Evolutionary conservation across 23 tunicate species (phyloP).

Genomic region (Trididemnum miniatum): DNA sequence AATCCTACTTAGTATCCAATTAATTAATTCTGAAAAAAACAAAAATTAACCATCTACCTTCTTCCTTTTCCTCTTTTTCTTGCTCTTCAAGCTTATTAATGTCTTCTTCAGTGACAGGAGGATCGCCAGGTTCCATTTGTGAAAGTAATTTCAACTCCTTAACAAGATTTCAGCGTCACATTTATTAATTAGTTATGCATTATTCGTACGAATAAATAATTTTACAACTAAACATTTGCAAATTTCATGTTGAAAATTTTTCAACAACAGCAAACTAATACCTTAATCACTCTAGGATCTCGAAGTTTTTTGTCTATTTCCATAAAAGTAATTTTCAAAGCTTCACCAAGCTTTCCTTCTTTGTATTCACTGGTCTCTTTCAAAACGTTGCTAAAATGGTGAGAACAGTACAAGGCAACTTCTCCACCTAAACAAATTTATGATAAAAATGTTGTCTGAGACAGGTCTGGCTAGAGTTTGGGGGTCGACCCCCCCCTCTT

Average conservation of each 20-base stretch:
- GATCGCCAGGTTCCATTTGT: constrained; percentile 67
- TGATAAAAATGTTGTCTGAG: not conserved
- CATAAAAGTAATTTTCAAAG: constrained; percentile 74
- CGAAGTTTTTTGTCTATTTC: constrained; percentile 60
- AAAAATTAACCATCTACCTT: too few relatives aligned
- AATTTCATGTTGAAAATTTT: too few relatives aligned
- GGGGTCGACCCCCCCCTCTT: too few relatives aligned
- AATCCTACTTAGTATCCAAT: too few relatives aligned
- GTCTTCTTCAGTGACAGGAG: constrained; percentile 74
- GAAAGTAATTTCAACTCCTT: constrained; percentile 75
- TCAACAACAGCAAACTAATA: too few relatives aligned
- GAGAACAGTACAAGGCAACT: constrained; percentile 82
- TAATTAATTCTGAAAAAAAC: too few relatives aligned
- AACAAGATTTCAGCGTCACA: too few relatives aligned
- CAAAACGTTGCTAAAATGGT: constrained; percentile 59
- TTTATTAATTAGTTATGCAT: too few relatives aligned
- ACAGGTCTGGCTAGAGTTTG: too few relatives aligned
- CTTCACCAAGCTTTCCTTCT: constrained; percentile 53
- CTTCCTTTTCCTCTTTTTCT: constrained; percentile 44
- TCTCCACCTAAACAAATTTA: constrained; percentile 61
- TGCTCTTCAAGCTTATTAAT: constrained; percentile 50
- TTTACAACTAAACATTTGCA: too few relatives aligned
- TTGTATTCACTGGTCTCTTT: constrained; percentile 45
- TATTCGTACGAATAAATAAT: too few relatives aligned
- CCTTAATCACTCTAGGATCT: constrained; percentile 52